phyloP scores from a whole-genome alignment of 1,140 invertebrate genomes.

The Callitettix versicolor region DNA sequence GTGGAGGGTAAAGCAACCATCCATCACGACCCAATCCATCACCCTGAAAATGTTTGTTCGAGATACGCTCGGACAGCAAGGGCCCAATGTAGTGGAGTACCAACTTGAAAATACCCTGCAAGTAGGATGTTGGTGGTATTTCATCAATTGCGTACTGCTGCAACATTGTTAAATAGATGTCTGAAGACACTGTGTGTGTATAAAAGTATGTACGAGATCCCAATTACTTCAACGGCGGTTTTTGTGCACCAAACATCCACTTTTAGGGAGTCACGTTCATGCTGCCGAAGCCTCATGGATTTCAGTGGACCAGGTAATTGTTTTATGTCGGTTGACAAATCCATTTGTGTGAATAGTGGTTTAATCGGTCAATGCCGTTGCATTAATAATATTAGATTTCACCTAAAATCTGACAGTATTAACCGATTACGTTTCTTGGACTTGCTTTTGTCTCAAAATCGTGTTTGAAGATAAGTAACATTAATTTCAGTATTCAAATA shows the following conservation, averaged over 20 bases:
- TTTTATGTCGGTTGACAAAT: background rate
- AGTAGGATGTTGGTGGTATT: slow-evolving; percentile 1
- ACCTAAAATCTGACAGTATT: background rate
- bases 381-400: background rate
- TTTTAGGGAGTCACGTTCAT: background rate
- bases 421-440: background rate
- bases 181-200: background rate
- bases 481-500: too few species aligned
- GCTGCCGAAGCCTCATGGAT: background rate
- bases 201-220: slow-evolving; percentile 19
- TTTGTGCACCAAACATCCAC: slow-evolving; percentile 11
- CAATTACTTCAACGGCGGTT: slow-evolving; percentile 5
- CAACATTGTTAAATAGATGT: background rate
- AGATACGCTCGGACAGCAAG: slow-evolving; percentile 17
- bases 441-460: background rate
- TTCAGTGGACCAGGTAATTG: background rate
- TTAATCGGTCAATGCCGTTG: background rate
- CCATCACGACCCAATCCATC: slow-evolving; percentile 21
- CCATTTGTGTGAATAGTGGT: background rate
- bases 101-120: slow-evolving; percentile 16
- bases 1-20: slow-evolving; percentile 14
- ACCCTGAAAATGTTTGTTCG: slow-evolving; percentile 16
- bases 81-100: slow-evolving; percentile 15
- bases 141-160: background rate
- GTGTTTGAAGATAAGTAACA: background rate